A percentile compares a stretch with the other conserved stretches of the same genome.
phyloP scores from a whole-genome alignment of 2,797 vertebrate genomes.

The Liparis tanakae region DNA sequence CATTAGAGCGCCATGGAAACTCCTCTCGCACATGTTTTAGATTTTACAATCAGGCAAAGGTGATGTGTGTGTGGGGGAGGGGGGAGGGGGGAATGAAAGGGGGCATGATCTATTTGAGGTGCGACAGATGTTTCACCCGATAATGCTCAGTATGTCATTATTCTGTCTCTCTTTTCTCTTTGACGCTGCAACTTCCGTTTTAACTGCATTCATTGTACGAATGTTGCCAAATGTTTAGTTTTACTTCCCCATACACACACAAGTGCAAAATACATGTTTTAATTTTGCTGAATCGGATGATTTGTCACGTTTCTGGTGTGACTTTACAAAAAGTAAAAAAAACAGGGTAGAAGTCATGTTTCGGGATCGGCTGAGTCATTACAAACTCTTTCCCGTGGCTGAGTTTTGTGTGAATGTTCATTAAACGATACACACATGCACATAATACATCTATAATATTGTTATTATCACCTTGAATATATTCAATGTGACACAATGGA shows the following conservation, averaged over 20 bases:
- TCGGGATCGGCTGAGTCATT: neutral
- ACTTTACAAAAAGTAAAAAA: conserved; percentile 15
- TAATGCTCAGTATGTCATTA: neutral
- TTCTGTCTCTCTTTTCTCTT: conserved; percentile 33
- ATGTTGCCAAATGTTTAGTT: conserved; percentile 43
- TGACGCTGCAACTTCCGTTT: conserved; percentile 13
- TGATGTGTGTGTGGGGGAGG: neutral
- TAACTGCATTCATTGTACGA: conserved; percentile 1
- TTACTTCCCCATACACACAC: conserved; percentile 42
- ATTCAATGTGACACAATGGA: neutral
- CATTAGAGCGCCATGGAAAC: neutral
- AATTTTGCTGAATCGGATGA: conserved; percentile 35
- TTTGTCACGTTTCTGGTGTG: neutral
- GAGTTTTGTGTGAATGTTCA: no score
- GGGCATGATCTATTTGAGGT: conserved; percentile 1
- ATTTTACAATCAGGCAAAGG: conserved; percentile 4
- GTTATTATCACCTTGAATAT: neutral
- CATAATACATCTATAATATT: neutral
- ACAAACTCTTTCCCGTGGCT: neutral
- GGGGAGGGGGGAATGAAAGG: neutral
- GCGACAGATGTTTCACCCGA: conserved; percentile 9
- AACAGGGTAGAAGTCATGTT: conserved; percentile 10
- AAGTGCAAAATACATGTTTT: neutral
- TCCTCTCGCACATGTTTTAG: conserved; percentile 6
- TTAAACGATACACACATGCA: neutral